Evolutionary conservation across 2,113 vertebrate species (phyloP), one percentile per base, ranked within the genome.

Genomic region (Gambusia holbrooki): DNA sequence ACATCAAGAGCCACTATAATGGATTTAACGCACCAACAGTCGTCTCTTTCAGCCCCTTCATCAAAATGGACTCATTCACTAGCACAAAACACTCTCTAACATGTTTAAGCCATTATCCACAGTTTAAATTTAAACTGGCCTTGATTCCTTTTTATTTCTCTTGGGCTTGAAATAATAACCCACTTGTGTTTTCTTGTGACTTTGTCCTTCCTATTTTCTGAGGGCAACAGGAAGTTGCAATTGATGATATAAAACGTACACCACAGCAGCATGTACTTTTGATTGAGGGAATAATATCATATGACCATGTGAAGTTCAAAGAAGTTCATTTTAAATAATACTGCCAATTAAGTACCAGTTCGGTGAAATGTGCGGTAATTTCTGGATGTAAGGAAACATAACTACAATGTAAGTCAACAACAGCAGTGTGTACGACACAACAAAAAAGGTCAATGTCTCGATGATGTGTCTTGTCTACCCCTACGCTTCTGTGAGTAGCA

Each of bases 1-100:
- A 27, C 25, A 70, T 69, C 40, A 54, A 30, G 37, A 62, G n/a
- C 33, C 30, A 66, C 48, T 45, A 58, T 15, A 14, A 76, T 22
- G 27, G 30, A 74, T 66, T 66, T 70, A 30, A 51, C 73, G 61
- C 29, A 66, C n/a, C 2, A 65, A 69, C 65, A 66, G 51, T 62
- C 13, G 13, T 6, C 25, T 62, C 30, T 69, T 78, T 67, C 51
- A 60, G 32, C 51, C 60, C 33, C 17, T 42, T 58, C 22, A 58
- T 9, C 15, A 10, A 1, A 69, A 51, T 40, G 15, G 32, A 63
- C 29, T 67, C 58, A 67, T 62, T 69, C 45, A 61, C 22, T 30
- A 51, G 37, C 19, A 64, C 66, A 74, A 73, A 73, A 64, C 40
- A 54, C 30, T 17, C 37, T 28, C 11, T 73, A 63, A 40, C 27